phyloP scores from a whole-genome alignment of 2,797 vertebrate genomes.

The Erithacus rubecula region DNA sequence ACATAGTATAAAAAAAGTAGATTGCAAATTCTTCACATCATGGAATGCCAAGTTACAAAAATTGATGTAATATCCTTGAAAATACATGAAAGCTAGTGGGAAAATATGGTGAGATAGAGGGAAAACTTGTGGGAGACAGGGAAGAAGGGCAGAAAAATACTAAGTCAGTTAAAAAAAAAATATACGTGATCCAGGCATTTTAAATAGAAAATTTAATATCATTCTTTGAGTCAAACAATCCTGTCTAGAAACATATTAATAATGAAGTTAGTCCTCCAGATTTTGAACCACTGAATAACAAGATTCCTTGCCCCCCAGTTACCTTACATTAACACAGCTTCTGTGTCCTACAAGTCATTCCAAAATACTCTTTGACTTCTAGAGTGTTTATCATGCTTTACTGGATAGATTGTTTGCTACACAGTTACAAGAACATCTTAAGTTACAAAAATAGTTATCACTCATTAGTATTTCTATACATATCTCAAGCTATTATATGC shows the following conservation, averaged over 20 bases:
- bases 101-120: neutral
- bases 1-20: neutral
- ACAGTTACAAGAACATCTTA: constrained; percentile 66
- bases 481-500: constrained; percentile 51
- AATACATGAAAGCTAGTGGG: neutral
- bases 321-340: neutral
- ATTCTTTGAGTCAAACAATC: constrained; percentile 33
- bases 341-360: neutral
- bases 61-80: neutral
- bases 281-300: neutral
- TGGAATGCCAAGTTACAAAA: constrained; percentile 8
- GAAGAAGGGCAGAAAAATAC: neutral
- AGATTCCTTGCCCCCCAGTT: neutral
- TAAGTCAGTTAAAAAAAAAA: neutral
- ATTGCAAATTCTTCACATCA: neutral
- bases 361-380: constrained; percentile 5
- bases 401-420: constrained; percentile 60
- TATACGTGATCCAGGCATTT: neutral
- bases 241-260: neutral
- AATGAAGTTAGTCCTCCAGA: neutral
- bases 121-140: neutral
- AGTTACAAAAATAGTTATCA: constrained; percentile 76
- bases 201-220: constrained; percentile 53
- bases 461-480: constrained; percentile 66
- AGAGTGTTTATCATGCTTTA: constrained; percentile 73